Percentiles rank a stretch among this genome's conserved stretches.
Conservation (phyloP, 2,113 vertebrate species). For the Tricholaema leucomelas region DNA sequence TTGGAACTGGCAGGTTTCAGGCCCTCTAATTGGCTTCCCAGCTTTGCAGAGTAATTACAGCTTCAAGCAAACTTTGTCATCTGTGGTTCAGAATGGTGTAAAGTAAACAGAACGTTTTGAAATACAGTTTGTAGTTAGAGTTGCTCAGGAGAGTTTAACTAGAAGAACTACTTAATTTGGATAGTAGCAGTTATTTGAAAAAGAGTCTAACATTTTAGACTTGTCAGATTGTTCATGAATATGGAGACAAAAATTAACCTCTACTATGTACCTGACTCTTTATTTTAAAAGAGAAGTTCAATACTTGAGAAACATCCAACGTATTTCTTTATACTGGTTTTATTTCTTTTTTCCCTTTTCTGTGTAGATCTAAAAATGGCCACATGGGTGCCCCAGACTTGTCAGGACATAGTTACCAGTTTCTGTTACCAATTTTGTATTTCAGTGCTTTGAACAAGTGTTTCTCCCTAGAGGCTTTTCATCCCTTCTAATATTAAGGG, state of each 20-base stretch:
- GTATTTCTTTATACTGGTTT: background rate
- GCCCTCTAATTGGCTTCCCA: conserved; percentile 78
- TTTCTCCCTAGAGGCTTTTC: conserved; percentile 1
- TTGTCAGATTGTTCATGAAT: background rate
- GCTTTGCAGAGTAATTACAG: conserved; percentile 78
- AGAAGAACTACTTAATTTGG: conserved; percentile 54
- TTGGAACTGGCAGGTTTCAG: conserved; percentile 75
- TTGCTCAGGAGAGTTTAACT: conserved; percentile 70
- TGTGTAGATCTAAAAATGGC: background rate
- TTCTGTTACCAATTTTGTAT: background rate
- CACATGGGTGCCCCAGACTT: background rate
- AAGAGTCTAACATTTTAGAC: background rate
- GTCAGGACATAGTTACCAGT: background rate
- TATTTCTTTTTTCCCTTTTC: background rate
- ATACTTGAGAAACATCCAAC: background rate
- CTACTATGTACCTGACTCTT: background rate
- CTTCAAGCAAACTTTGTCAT: conserved; percentile 80
- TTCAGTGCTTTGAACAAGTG: conserved; percentile 2
- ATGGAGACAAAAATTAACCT: background rate
- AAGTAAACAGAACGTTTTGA: conserved; percentile 79
- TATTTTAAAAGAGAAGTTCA: background rate
- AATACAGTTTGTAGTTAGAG: conserved; percentile 72
- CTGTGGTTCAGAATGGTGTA: conserved; percentile 80
- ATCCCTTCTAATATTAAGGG: conserved; percentile 3
- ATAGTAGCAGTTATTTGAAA: conserved; percentile 27